Percentiles rank a stretch among this genome's conserved stretches.
Conservation (phyloP, 1,140 invertebrate species). For the Myzus persicae region DNA sequence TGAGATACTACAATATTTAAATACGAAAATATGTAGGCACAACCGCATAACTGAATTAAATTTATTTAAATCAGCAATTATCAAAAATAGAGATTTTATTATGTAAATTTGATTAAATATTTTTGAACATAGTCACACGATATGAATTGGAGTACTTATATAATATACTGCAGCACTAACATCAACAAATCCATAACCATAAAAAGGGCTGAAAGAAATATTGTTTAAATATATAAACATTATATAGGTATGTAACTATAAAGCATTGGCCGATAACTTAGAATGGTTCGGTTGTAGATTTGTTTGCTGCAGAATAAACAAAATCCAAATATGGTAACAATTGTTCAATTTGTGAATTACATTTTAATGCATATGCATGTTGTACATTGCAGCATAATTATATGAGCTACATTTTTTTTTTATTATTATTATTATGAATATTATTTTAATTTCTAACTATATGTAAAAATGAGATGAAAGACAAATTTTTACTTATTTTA, state of each 20-base stretch:
- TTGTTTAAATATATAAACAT: not conserved
- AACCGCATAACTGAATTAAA: not conserved
- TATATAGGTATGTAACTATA: too few species aligned
- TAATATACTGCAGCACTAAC: not conserved
- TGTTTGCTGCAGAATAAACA: not conserved
- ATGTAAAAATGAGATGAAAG: not conserved
- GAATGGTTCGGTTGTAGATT: not conserved
- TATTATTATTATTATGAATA: not conserved
- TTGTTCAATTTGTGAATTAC: not conserved
- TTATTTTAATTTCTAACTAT: not conserved
- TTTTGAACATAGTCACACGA: not conserved
- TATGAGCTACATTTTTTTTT: not conserved
- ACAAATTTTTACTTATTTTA: not conserved
- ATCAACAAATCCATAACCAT: slow-evolving; percentile 5
- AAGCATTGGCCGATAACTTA: not conserved
- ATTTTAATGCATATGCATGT: not conserved
- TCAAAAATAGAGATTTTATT: slow-evolving; percentile 3
- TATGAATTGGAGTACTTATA: not conserved
- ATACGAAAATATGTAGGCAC: not conserved
- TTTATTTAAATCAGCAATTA: not conserved
- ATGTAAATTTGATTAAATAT: not conserved
- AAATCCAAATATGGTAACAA: not conserved
- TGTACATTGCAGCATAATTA: not conserved
- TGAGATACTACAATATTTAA: not conserved
- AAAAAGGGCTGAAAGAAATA: not conserved